A percentile compares a stretch with the other conserved stretches of the same genome.
Evolutionary conservation across 2,888 invertebrate genomes (phyloP).

Genomic region (Hipparchia sbordonii): DNA sequence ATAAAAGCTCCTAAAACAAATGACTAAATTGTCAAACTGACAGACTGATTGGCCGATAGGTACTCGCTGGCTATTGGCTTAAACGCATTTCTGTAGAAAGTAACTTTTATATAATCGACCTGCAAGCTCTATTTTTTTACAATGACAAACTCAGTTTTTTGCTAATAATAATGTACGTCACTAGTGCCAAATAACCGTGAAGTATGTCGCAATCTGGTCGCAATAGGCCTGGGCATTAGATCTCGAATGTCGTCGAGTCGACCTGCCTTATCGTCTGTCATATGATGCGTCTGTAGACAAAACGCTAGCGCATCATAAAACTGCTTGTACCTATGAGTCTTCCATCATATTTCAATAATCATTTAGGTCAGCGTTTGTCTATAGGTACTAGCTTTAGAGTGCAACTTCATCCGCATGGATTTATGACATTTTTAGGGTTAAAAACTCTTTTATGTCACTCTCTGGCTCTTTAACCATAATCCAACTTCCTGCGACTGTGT

Average conservation of each 20-base stretch:
- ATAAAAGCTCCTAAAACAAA: too few species aligned
- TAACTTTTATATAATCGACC: too few species aligned
- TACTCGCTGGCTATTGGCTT: too few species aligned
- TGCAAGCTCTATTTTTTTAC: too few species aligned
- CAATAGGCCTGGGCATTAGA: slow-evolving; percentile 21
- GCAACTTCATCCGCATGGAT: too few species aligned
- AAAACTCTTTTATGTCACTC: too few species aligned
- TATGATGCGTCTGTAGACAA: slow-evolving; percentile 60
- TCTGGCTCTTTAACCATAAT: not conserved
- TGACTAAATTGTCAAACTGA: too few species aligned
- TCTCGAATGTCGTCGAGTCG: slow-evolving; percentile 46
- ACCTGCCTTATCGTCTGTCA: slow-evolving; percentile 60
- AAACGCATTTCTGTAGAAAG: too few species aligned
- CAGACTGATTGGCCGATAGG: too few species aligned
- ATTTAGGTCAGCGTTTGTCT: not conserved
- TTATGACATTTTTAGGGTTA: too few species aligned
- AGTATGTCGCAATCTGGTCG: slow-evolving; percentile 27
- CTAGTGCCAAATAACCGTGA: slow-evolving; percentile 9
- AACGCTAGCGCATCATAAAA: slow-evolving; percentile 52
- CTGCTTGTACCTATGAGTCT: slow-evolving; percentile 13
- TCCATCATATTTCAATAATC: slow-evolving; percentile 26
- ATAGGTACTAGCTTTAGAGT: too few species aligned
- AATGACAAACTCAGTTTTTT: not conserved
- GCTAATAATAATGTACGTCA: not conserved
- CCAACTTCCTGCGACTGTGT: too few species aligned